These are phyloP conservation scores for Limanda limanda DNA, from an alignment of 2,113 vertebrate species.

Conservation along the genomic window DNA sequence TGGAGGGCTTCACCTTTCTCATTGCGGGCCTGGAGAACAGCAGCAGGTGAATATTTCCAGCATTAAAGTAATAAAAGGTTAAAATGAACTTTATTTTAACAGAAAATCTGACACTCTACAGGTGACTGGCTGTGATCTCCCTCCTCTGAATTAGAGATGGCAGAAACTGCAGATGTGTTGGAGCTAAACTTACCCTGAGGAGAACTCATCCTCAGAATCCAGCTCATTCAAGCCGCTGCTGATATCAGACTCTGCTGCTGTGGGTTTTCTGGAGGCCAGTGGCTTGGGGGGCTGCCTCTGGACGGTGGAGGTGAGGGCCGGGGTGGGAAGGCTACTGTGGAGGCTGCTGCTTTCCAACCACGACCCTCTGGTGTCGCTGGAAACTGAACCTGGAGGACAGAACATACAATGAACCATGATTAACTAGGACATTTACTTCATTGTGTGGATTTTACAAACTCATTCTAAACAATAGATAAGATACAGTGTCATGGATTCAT, in stretches of 20 bases:
- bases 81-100: not conserved
- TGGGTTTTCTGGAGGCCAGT: not conserved
- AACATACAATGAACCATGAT: not conserved
- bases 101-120: not conserved
- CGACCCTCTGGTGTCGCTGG: conserved; percentile 43
- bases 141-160: not conserved
- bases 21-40: conserved; percentile 51
- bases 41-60: not conserved
- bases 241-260: not conserved
- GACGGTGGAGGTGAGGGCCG: conserved; percentile 82
- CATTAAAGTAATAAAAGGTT: not conserved
- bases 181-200: conserved; percentile 65
- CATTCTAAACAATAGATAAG: not conserved
- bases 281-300: conserved; percentile 52
- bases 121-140: not conserved
- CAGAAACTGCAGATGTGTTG: conserved; percentile 2
- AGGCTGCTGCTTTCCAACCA: conserved; percentile 65
- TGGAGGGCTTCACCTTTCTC: conserved; percentile 41
- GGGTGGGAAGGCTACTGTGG: conserved; percentile 53
- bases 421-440: not conserved
- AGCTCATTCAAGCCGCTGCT: conserved; percentile 35
- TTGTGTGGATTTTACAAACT: not conserved
- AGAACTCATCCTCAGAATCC: conserved; percentile 75
- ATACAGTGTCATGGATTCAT: not conserved
- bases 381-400: conserved; percentile 46